phyloP scores from a whole-genome alignment of 2,888 invertebrate species.

The Alcis repandata region DNA sequence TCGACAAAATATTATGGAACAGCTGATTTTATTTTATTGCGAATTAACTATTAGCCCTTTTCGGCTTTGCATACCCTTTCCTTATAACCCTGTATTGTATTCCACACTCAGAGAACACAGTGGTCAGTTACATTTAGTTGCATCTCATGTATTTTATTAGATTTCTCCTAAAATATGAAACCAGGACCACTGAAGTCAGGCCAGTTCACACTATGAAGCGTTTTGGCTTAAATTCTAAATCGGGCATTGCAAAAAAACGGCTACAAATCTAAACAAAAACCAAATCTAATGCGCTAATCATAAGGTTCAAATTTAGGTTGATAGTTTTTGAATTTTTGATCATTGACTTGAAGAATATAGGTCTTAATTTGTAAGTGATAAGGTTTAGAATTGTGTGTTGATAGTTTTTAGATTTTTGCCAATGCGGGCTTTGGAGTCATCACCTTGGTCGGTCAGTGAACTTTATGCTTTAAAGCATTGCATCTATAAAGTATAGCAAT shows the following conservation, averaged over 20 bases:
- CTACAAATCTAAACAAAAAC: not conserved
- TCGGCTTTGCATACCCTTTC: too few species aligned
- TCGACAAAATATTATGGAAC: too few species aligned
- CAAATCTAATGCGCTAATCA: not conserved
- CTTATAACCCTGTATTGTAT: too few species aligned
- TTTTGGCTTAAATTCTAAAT: slow-evolving; percentile 25
- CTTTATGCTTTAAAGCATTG: slow-evolving; percentile 21
- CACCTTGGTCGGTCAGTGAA: slow-evolving; percentile 15
- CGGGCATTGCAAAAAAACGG: slow-evolving; percentile 12
- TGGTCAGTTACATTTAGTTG: too few species aligned
- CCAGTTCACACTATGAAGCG: too few species aligned
- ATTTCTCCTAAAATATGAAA: too few species aligned
- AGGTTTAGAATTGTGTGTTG: slow-evolving; percentile 2
- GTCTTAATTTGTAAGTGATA: not conserved
- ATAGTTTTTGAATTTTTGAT: not conserved
- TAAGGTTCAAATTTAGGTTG: slow-evolving; percentile 1
- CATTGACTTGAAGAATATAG: not conserved
- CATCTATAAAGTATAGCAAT: not conserved
- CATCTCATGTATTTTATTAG: too few species aligned
- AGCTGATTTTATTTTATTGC: too few species aligned
- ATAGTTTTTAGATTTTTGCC: slow-evolving; percentile 13
- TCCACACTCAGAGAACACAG: too few species aligned
- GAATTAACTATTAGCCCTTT: too few species aligned
- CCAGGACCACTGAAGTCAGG: too few species aligned
- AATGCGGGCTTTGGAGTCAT: slow-evolving; percentile 25